Base-by-base conservation (phyloP, 2,113 vertebrate species). In the Alligator mississippiensis region DNA sequence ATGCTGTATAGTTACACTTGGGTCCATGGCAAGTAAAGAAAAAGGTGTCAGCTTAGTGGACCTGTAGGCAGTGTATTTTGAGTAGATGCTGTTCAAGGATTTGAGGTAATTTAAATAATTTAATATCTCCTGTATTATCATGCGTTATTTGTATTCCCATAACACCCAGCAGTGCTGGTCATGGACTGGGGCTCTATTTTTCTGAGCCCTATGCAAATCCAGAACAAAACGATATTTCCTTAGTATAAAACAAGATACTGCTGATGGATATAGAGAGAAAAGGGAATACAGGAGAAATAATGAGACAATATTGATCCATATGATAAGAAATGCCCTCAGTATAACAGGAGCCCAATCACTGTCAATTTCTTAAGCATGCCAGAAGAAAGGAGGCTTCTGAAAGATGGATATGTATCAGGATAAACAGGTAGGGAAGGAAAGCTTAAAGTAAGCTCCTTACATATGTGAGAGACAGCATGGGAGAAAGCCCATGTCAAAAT, bases 31-130 rank as follows among this genome's bases (percentile, higher is more conserved):
- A 83, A 85, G 57, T 0, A 0, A 82, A 79, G 25, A 66, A 66
- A 16, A 1, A 2, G 0, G 0, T 68, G 68, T 12, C 57, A 8
- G 0, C 81, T 0, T 34, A 11, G 78, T 66, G 77, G 63, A 60
- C 80, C 28, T 54, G 22, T 15, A 15, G 47, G 47, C 47, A 47
- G 47, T 47, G 47, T 47, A 9, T 47, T 47, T 47, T 47, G 47
- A 9, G 47, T 47, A 47, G 47, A 47, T 47, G 47, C 47, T 47
- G 47, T 47, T 47, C 47, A 47, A 47, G 47, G 47, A 47, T 47
- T 47, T 47, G 47, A 9, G 47, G 47, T 47, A 47, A 47, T 47
- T 47, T 47, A 47, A 47, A 47, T 47, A 47, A 47, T 47, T 47
- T 47, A 47, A 47, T 47, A 47, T 47, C 47, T 47, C 47, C 27